Conservation (phyloP, 2,113 vertebrate species). For the Macroglossus sobrinus region DNA sequence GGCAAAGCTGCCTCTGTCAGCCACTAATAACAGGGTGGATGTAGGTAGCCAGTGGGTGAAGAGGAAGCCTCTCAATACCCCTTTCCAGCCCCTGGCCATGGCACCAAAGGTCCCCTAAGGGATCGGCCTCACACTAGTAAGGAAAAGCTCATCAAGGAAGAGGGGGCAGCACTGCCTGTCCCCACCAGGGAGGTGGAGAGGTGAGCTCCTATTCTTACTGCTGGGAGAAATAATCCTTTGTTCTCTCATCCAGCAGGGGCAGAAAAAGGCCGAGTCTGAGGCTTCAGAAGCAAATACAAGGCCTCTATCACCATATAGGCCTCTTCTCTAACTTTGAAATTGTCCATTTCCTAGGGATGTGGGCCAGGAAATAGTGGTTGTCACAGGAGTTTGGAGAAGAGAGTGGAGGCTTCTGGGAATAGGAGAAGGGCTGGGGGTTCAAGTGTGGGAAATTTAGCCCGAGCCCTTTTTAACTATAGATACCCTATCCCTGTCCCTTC, state of each 20-base stretch:
- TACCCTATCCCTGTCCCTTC: neutral
- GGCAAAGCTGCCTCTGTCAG: conserved; percentile 25
- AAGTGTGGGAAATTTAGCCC: neutral
- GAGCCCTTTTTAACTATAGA: neutral
- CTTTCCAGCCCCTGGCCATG: neutral
- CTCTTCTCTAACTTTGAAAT: neutral
- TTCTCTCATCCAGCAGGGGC: neutral
- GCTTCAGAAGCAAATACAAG: neutral
- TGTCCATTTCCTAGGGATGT: neutral
- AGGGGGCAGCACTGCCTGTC: neutral
- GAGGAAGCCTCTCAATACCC: neutral
- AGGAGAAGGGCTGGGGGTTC: neutral
- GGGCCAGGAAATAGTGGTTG: neutral
- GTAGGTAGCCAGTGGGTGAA: neutral
- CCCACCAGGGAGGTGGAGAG: neutral
- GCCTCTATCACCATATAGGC: neutral
- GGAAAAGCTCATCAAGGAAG: neutral
- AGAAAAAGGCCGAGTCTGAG: neutral
- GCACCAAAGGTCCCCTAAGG: neutral
- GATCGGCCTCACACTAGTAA: neutral
- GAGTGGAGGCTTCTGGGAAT: neutral
- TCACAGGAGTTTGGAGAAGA: neutral
- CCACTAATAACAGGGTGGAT: neutral
- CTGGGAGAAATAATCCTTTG: neutral
- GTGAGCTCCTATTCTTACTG: neutral